Conservation (phyloP, 2,888 invertebrate genomes). For the Morpho helenor region DNA sequence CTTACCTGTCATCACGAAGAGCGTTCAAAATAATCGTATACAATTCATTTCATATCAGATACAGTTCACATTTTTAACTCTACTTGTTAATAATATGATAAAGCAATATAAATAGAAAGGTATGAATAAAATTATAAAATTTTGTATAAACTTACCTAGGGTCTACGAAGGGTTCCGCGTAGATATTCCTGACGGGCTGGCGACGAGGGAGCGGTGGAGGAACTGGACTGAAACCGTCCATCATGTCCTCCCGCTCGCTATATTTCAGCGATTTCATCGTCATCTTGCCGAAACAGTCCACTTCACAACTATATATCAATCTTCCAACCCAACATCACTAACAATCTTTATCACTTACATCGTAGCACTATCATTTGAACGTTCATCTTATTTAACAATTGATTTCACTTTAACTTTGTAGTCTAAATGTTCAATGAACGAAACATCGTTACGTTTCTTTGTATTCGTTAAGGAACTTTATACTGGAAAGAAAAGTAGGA, state of each 20-base stretch:
- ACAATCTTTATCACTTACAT: conserved; percentile 63
- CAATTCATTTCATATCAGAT: not conserved
- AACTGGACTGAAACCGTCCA: conserved; percentile 78
- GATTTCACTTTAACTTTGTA: conserved; percentile 33
- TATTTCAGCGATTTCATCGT: conserved; percentile 81
- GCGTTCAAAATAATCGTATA: no score
- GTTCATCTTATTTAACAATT: conserved; percentile 39
- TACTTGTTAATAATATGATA: not conserved
- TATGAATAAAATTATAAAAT: not conserved
- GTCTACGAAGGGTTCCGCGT: conserved; percentile 83
- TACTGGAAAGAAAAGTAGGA: conserved; percentile 23
- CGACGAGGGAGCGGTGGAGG: conserved; percentile 82
- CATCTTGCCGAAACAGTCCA: conserved; percentile 70
- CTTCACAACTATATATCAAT: conserved; percentile 58
- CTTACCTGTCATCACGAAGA: conserved; percentile 1
- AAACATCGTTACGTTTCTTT: conserved; percentile 30
- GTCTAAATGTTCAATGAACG: conserved; percentile 35
- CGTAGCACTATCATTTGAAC: conserved; percentile 42
- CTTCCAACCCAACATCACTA: conserved; percentile 57
- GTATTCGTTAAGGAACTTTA: conserved; percentile 7
- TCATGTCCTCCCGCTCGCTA: conserved; percentile 76
- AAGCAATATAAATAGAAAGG: no score
- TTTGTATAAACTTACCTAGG: conserved; percentile 63
- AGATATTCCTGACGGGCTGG: conserved; percentile 81
- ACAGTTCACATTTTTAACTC: not conserved